Evolutionary conservation across 2,888 invertebrate species (phyloP), one percentile per base, ranked within the genome.

Genomic region (Andrena minutula): DNA sequence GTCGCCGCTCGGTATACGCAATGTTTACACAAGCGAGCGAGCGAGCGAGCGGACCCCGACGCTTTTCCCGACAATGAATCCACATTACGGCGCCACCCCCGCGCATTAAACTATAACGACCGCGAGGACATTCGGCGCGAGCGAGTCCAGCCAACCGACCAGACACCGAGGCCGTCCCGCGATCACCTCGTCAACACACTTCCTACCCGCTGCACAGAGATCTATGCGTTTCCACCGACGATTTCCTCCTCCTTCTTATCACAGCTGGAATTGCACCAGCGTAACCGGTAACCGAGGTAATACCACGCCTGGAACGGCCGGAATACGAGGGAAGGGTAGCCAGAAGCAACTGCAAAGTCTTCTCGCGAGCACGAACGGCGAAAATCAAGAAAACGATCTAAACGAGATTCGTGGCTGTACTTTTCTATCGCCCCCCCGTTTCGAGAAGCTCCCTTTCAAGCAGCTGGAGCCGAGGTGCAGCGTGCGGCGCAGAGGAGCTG

Each of bases 91-190:
- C 79, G 89, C 82, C 88, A 87, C 88, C 88, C 41, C 86, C 88
- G 89, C 89, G 88, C 90, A 88, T 91, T 92, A 92, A 92, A 90
- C 88, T 89, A 88, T 90, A 92, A 91, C 91, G 89, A 90, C 90
- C 85, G 76, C 79, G 78, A 86, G 87, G 86, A 86, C 83, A 81
- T 84, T 84, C 89, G 85, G 75, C 81, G 85, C n/a, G 84, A 82
- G 87, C 85, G 78, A 74, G 56, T 76, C 60, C 75, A 30, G 30
- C 77, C 73, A 76, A 73, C 61, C 76, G 82, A 26, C 23, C 23
- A 56, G 23, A 41, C 30, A 32, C 60, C 1, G 26, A 56, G 23
- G 56, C 10, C 10, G 56, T 41, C 41, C 41, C 8, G 23, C 56
- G 56, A 56, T 56, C 23, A 16, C 16, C 41, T 16, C 41, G 41